phyloP scores from a whole-genome alignment of 2,113 vertebrate genomes.

The Ceyx melanurus region DNA sequence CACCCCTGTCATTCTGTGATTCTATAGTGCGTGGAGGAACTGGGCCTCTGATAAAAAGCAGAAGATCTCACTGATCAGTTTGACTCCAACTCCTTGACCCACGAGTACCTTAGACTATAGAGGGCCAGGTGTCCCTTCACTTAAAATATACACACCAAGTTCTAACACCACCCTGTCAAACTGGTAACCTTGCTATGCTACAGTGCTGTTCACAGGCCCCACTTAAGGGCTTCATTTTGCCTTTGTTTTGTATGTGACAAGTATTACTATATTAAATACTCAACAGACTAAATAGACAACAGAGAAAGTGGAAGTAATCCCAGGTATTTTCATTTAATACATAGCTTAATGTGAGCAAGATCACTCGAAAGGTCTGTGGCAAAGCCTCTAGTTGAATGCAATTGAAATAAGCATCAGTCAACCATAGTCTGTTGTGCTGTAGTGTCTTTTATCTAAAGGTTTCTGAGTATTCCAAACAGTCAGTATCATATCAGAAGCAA shows the following conservation, averaged over 20 bases:
- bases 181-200: not conserved
- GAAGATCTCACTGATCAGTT: not conserved
- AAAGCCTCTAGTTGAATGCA: not conserved
- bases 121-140: not conserved
- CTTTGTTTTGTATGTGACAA: not conserved
- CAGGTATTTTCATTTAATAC: not conserved
- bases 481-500: not conserved
- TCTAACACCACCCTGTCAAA: not conserved
- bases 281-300: not conserved
- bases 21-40: not conserved
- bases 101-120: not conserved
- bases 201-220: not conserved
- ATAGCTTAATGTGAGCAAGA: not conserved
- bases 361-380: not conserved
- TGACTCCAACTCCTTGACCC: not conserved
- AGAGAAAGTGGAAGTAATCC: not conserved
- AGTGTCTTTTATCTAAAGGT: not conserved
- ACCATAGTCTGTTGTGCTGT: not conserved
- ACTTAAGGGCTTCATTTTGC: not conserved
- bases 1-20: too few relatives aligned
- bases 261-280: not conserved
- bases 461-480: not conserved
- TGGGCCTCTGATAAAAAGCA: not conserved
- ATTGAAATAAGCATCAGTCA: not conserved
- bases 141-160: not conserved